A percentile compares a stretch with the other conserved stretches of the same genome.
Evolutionary conservation across 2,797 vertebrate species (phyloP).

Genomic region (Hylomyscus alleni): DNA sequence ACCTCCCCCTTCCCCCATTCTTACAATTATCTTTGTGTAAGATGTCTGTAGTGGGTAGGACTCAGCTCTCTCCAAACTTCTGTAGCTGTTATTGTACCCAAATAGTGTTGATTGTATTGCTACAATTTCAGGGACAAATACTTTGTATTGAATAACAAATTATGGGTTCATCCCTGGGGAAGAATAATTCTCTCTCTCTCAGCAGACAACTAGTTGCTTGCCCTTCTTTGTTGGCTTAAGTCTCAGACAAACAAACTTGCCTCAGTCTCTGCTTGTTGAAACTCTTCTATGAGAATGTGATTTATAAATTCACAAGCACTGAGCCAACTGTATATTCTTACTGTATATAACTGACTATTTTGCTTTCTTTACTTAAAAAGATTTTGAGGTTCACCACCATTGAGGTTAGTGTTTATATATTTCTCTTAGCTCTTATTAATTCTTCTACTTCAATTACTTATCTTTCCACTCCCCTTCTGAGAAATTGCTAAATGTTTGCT

Average conservation of each 20-base stretch:
- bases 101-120: background rate
- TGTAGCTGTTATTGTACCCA: background rate
- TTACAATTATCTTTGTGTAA: background rate
- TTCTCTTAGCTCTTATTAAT: background rate
- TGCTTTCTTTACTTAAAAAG: background rate
- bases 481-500: background rate
- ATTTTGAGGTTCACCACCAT: background rate
- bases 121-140: background rate
- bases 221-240: background rate
- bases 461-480: background rate
- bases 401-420: background rate
- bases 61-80: background rate
- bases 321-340: background rate
- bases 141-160: background rate
- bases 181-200: background rate
- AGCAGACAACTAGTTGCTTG: background rate
- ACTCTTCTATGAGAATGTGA: background rate
- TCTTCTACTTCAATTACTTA: constrained; percentile 34
- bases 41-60: background rate
- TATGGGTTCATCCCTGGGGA: background rate
- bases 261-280: background rate
- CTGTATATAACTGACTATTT: background rate
- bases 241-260: background rate
- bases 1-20: rapidly evolving
- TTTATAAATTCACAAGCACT: background rate